Evolutionary conservation across 2,113 vertebrate species (phyloP), one percentile per base, ranked within the genome.

Genomic region (Burhinus oedicnemus): DNA sequence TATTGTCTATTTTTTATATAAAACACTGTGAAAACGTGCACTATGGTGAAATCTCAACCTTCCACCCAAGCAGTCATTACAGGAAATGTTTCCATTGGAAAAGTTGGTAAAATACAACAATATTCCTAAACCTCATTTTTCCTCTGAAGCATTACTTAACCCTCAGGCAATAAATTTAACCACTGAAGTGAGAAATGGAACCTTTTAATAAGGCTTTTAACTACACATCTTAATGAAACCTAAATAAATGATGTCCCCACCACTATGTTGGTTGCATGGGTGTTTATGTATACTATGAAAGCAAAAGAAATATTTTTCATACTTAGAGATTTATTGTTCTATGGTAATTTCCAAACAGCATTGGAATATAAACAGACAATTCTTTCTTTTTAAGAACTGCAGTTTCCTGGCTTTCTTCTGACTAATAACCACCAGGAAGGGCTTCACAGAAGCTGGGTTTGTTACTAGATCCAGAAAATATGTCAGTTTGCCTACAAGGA

Each of bases 121-220:
- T 83, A 84, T 78, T 89, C 68, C 38, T 94, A 92, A 92, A 84
- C 29, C 13, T 87, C 25, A 49, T 82, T 97, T 96, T 90, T 75
- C 23, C 47, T 95, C 47, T 87, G 83, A 92, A 96, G 72, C 38
- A 64, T 90, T 96, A 69, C 51, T 93, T 95, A 93, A 91, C 76
- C 86, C 52, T 71, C 21, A 66, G 57, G 74, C 80, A 64, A 55
- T 95, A 90, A 93, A 95, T 90, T 87, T 77, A 84, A 68, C 89
- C 80, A 87, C 32, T 62, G 61, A 92, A 66, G 79, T 95, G 90
- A 95, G 80, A 95, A 96, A 96, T 82, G 52, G 75, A 70, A 45
- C 71, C 52, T 93, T 97, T 97, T 96, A 93, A 72, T 87, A 96
- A 79, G 44, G 62, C 72, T 95, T 95, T 93, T 96, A 96, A 92